phyloP scores from a whole-genome alignment of 2,113 vertebrate genomes.

The Oreochromis aureus region DNA sequence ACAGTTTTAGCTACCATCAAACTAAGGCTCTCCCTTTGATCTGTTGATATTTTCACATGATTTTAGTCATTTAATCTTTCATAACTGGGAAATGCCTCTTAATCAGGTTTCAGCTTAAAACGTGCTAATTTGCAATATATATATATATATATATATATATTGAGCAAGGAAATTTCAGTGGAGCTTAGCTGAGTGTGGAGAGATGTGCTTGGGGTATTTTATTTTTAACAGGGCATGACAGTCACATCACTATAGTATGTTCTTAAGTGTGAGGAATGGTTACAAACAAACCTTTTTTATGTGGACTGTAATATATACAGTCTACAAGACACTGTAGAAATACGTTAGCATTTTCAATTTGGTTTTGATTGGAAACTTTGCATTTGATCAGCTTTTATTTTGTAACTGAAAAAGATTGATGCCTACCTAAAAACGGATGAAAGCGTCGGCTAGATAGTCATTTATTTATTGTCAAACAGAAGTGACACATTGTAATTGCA shows the following conservation, averaged over 20 bases:
- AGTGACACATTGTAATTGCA: conserved; percentile 3
- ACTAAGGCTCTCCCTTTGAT: conserved; percentile 50
- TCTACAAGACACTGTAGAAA: not conserved
- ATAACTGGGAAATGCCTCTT: conserved; percentile 33
- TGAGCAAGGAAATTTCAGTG: not conserved
- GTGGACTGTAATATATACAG: not conserved
- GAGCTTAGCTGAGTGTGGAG: not conserved
- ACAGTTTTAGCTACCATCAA: conserved; percentile 52
- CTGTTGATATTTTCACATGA: conserved; percentile 45
- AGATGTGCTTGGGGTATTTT: not conserved
- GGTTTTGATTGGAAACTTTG: not conserved
- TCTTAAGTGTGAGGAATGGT: not conserved
- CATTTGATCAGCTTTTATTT: not conserved
- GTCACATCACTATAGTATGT: not conserved
- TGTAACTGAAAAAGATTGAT: not conserved
- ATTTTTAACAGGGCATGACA: not conserved
- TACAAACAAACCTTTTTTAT: not conserved
- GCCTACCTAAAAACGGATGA: not conserved
- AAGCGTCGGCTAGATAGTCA: not conserved
- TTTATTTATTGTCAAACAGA: conserved; percentile 34
- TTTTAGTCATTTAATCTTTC: conserved; percentile 47
- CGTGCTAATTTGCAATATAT: conserved; percentile 21
- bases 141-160: conserved; percentile 1
- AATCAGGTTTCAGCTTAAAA: conserved; percentile 41
- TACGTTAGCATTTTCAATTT: not conserved